Percentiles rank a stretch among this genome's conserved stretches.
phyloP scores from a whole-genome alignment of 2,888 invertebrate genomes.

The Alloplasta piceator region DNA sequence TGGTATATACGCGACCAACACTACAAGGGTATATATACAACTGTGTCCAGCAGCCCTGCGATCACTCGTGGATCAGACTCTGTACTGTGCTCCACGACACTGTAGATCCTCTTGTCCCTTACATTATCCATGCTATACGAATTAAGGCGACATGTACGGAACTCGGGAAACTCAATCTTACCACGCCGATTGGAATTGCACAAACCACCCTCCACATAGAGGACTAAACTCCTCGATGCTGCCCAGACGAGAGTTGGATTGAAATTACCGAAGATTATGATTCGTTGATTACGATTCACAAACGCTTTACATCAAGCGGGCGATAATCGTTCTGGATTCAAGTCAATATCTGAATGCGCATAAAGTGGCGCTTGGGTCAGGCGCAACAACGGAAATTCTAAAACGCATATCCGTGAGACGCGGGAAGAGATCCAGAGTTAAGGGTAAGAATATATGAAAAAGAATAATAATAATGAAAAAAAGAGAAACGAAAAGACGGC shows the following conservation, averaged over 20 bases:
- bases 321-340: no score
- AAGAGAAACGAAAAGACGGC: constrained; percentile 52
- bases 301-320: no score
- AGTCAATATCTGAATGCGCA: no score
- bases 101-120: constrained; percentile 72
- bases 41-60: constrained; percentile 43
- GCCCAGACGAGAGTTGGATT: background rate
- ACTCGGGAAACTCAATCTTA: constrained; percentile 29
- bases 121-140: constrained; percentile 57
- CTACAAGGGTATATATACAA: constrained; percentile 38
- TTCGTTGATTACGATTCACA: no score
- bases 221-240: background rate
- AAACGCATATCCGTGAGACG: constrained; percentile 44
- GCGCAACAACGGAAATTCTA: constrained; percentile 57
- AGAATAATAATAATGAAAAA: constrained; percentile 37
- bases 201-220: background rate
- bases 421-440: constrained; percentile 48
- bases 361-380: constrained; percentile 46
- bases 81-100: constrained; percentile 39
- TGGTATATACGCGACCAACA: constrained; percentile 35
- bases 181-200: constrained; percentile 28
- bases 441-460: constrained; percentile 44
- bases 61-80: constrained; percentile 61
- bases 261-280: background rate
- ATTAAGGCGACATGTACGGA: constrained; percentile 24